Percentiles rank a stretch among this genome's conserved stretches.
phyloP scores from a whole-genome alignment of 2,797 vertebrate genomes.

The Ispidina lecontei region DNA sequence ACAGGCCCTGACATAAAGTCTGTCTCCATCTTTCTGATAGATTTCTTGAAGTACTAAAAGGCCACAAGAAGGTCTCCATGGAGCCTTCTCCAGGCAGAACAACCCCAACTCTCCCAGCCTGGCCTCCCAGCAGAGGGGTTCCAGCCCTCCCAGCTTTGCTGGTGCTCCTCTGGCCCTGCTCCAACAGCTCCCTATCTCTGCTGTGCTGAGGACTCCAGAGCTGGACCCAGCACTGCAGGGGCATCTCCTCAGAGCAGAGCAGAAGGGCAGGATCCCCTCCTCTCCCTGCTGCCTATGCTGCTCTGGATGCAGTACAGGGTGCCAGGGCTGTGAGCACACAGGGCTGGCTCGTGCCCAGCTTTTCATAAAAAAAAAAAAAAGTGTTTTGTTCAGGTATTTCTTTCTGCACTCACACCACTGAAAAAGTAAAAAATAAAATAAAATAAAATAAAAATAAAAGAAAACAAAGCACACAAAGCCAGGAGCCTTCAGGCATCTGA shows the following conservation, averaged over 20 bases:
- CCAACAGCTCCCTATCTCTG: too few relatives aligned
- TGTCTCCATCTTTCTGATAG: background rate
- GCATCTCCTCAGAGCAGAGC: too few relatives aligned
- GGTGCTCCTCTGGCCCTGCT: too few relatives aligned
- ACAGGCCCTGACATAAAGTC: background rate
- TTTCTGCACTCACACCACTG: background rate
- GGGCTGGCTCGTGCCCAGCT: background rate
- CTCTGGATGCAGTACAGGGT: background rate
- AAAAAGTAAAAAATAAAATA: background rate
- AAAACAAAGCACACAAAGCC: background rate
- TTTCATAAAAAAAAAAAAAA: background rate
- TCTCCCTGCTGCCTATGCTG: background rate
- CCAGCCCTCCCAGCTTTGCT: background rate
- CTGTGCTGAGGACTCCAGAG: too few relatives aligned
- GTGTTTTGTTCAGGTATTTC: background rate
- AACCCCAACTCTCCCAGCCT: background rate
- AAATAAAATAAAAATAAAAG: too few relatives aligned
- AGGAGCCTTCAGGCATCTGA: background rate
- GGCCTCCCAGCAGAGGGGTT: background rate
- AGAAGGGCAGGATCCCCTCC: background rate
- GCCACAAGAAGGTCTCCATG: background rate
- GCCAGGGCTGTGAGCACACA: background rate
- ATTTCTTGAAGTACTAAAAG: background rate
- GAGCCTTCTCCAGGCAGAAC: background rate
- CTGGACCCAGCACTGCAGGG: too few relatives aligned